Conservation (phyloP, 2,113 vertebrate species). For the Hippocampus zosterae region DNA sequence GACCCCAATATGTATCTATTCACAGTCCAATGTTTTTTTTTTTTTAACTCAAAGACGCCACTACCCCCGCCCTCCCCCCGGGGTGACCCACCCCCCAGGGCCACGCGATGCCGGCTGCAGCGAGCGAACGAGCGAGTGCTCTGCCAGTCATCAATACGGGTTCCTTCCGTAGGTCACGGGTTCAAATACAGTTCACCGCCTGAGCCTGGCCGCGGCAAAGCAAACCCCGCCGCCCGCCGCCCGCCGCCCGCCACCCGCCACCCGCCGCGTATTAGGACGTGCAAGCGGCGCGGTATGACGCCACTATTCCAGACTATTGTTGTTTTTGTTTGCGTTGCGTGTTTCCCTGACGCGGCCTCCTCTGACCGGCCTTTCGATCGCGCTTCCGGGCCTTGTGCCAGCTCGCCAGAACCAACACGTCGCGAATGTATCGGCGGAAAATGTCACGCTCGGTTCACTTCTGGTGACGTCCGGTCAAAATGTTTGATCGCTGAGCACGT, state of each 20-base stretch:
- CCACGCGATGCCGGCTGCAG: constrained; percentile 54
- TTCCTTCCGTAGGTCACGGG: constrained; percentile 72
- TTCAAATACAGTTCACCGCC: constrained; percentile 72
- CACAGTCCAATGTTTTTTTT: background rate
- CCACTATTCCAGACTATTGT: background rate
- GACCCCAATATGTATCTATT: background rate
- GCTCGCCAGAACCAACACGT: constrained; percentile 32
- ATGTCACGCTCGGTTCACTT: background rate
- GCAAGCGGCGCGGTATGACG: background rate
- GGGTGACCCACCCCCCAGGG: constrained; percentile 19
- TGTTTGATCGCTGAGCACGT: background rate
- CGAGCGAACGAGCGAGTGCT: constrained; percentile 40
- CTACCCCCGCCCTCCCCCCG: background rate
- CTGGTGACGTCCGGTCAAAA: background rate
- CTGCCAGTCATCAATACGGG: constrained; percentile 68
- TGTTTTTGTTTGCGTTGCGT: background rate
- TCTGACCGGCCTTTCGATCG: constrained; percentile 34
- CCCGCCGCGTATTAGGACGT: background rate
- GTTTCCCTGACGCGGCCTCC: constrained; percentile 17
- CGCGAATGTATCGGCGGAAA: background rate
- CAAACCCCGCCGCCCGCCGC: background rate
- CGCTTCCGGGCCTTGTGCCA: constrained; percentile 37
- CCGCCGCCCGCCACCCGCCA: no score
- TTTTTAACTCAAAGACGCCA: background rate
- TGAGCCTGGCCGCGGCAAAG: constrained; percentile 24